Evolutionary conservation across 2,797 vertebrate genomes (phyloP), one percentile per base, ranked within the genome.

Genomic region (Caiman crocodilus): DNA sequence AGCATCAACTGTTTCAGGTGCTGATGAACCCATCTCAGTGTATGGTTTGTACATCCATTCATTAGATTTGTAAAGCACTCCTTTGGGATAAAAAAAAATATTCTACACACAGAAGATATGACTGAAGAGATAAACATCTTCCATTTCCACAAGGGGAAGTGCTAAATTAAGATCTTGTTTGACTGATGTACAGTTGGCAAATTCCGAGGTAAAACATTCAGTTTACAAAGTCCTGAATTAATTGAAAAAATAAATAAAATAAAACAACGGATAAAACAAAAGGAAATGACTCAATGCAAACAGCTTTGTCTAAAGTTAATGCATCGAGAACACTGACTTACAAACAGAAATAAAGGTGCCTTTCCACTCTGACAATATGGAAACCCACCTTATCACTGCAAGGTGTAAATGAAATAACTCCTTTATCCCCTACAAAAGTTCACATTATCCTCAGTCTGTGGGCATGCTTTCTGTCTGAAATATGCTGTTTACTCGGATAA

Each of bases 401-500:
- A 25, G n/a, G 30, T 67, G 92, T 79, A 90, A 87, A 86, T 30
- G 1, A 91, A 92, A 87, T 92, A 76, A 63, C 93, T 65, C 9
- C 26, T 90, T 91, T 56, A 57, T 87, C 87, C 55, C 81, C 26
- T 90, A 71, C 59, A 21, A 55, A 94, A 91, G 88, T 74, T 60
- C 58, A 84, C 14, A 61, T 93, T 89, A 91, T 93, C 58, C 84
- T 81, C 79, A 97, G 28, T 76, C 94, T 82, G 63, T 71, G 14
- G 81, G 80, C 71, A 84, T 88, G 56, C 90, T 96, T 96, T 96
- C 63, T 87, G 76, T 90, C 87, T 95, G 90, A 96, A 97, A 94
- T 73, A 93, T 6, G 23, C 85, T 95, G 73, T 79, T 96, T 95
- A 97, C 93, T 91, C 95, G 69, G 55, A 95, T 84, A 88, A 87